phyloP scores from a whole-genome alignment of 2,113 vertebrate genomes.

The Melanerpes formicivorus region DNA sequence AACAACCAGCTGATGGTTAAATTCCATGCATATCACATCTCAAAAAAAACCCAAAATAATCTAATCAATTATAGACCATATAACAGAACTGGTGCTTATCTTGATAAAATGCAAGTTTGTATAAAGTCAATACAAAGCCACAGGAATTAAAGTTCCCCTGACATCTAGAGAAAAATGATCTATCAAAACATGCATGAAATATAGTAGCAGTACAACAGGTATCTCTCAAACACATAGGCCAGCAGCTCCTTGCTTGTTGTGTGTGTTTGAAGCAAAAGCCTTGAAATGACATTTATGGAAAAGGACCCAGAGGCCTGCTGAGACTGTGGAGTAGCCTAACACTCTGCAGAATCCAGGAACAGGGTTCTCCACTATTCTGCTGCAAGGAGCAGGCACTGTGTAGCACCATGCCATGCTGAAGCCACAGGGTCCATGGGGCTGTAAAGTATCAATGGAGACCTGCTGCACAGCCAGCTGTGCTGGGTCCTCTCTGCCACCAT shows the following conservation, averaged over 20 bases:
- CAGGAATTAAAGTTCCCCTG: background rate
- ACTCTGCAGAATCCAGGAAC: background rate
- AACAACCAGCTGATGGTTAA: background rate
- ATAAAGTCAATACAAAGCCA: background rate
- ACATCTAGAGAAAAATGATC: background rate
- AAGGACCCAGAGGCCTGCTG: accelerated
- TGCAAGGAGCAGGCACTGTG: no score
- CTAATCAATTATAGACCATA: background rate
- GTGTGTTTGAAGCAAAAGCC: background rate
- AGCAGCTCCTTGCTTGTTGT: accelerated
- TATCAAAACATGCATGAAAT: background rate
- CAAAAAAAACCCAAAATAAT: background rate
- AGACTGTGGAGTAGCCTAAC: background rate
- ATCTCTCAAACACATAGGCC: background rate
- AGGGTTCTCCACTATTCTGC: accelerated
- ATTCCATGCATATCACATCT: background rate
- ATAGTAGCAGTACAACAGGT: background rate
- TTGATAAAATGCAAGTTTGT: background rate
- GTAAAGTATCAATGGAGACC: no score
- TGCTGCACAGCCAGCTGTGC: background rate
- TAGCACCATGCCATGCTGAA: accelerated
- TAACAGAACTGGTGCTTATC: background rate
- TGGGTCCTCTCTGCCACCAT: background rate
- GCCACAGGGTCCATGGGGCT: background rate
- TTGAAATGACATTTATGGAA: background rate